Evolutionary conservation across 2,888 invertebrate species (phyloP), one percentile per base, ranked within the genome.

Genomic region (Elaeidobius kamerunicus): DNA sequence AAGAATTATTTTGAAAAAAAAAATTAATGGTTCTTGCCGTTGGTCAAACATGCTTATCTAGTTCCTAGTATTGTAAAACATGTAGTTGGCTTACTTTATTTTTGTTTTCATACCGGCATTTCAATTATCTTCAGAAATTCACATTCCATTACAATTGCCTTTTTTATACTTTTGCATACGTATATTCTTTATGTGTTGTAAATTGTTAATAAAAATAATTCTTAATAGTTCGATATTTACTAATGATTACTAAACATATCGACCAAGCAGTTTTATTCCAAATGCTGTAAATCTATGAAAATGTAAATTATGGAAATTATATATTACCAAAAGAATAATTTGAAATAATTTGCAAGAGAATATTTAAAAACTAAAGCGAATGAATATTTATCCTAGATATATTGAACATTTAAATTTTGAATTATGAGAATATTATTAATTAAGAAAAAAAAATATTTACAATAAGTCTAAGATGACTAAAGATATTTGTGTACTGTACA

Each of bases 151-250:
- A 3, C 15, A 35, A 35, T 15, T 35, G 4, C n/a, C n/a, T 35
- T 35, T 14, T 35, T n/a, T 35, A 35, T 16, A 35, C 12, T 35
- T 35, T 35, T 15, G 15, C 35, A 14, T 35, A 30, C 15, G 11
- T 6, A 35, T 35, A 35, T n/a, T 32, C 3, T 11, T 35, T 35
- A 30, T 30, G 30, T 30, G 30, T 30, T 30, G 30, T 30, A 30
- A n/a, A 30, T 30, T 23, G 23, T 36, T 27, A 9, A 38, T 30
- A 42, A 47, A 56, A 53, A 51, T 53, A 53, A 51, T 56, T 53
- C 53, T 56, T 56, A 56, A 30, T 53, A 48, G 53, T 46, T 53
- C 42, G 38, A 53, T 42, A 50, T 2, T 16, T 5, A 47, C 38
- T 44, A 32, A 38, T 48, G 44, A 39, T 44, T 44, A 30, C 28